Evolutionary conservation across 2,113 vertebrate species (phyloP), one percentile per base, ranked within the genome.

Genomic region (Macheiramphus alcinus): DNA sequence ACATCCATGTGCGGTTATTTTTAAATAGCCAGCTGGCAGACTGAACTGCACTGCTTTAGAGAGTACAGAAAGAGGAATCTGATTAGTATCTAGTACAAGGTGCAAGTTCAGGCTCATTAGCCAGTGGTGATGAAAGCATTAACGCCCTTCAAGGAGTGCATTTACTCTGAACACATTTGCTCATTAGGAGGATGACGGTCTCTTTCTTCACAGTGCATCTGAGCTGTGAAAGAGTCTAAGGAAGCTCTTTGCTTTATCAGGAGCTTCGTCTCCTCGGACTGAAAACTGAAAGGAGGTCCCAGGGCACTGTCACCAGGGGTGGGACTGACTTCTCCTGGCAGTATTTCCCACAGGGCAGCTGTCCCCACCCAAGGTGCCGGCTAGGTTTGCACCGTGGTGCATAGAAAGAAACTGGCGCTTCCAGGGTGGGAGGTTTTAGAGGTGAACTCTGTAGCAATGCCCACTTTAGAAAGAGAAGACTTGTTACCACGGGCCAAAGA

Each of bases 61-160:
- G 71, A 76, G 65, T 17, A 70, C 38, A 86, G 88, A 94, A 34
- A 76, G 88, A 86, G 62, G 74, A 86, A 92, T 90, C 90, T 96
- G 96, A 94, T 96, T 96, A 95, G 88, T 93, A 68, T 93, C 92
- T 90, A 40, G 48, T 59, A 90, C 79, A 96, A 93, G 94, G 96
- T 95, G 90, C 90, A 94, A 96, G 97, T 95, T 96, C 93, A 93
- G 94, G 81, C 95, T 97, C 95, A 97, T 96, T 97, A 97, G 87
- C 93, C 95, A 93, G 84, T n/a, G 74, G 90, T 95, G 96, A 91
- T 95, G 93, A 96, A 97, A 97, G 94, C 78, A 96, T 96, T 96
- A 96, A 79, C 2, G 9, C 74, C 87, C 78, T 90, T 91, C 93
- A 85, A 76, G 84, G 93, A 84, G 73, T 15, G 70, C 61, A 6